phyloP scores from a whole-genome alignment of 1,140 invertebrate species.

The Macrobrachium rosenbergii region DNA sequence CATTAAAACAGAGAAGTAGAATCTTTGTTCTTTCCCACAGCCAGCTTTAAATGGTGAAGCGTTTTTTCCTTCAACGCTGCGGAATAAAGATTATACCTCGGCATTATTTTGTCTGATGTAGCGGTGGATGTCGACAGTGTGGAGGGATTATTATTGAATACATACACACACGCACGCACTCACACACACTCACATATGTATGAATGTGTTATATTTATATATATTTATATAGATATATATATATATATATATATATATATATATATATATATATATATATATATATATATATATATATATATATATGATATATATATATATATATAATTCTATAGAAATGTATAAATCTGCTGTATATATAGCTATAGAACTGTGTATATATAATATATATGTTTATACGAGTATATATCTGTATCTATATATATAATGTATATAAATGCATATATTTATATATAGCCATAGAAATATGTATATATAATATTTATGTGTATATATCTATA shows the following conservation, averaged over 20 bases:
- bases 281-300: conserved; percentile 7
- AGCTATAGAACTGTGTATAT: background rate
- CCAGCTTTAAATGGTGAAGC: too few species aligned
- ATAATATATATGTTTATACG: background rate
- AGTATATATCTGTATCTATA: background rate
- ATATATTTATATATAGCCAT: background rate
- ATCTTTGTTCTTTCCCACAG: too few species aligned
- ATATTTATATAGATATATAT: background rate
- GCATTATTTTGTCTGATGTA: too few species aligned
- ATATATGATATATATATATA: too few species aligned
- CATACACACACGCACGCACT: conserved; percentile 25
- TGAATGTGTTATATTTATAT: conserved; percentile 13
- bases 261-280: background rate
- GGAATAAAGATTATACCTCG: too few species aligned
- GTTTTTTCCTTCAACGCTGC: too few species aligned
- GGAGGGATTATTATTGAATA: background rate
- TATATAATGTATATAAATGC: background rate
- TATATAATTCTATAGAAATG: background rate
- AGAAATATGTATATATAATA: conserved; percentile 1
- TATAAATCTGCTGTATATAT: background rate
- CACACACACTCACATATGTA: conserved; percentile 11
- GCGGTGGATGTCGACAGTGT: too few species aligned
- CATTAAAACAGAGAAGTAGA: too few species aligned
- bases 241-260: background rate
- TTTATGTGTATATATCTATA: background rate